Evolutionary conservation across 1,140 invertebrate species (phyloP), one percentile per base, ranked within the genome.

Genomic region (Drosophila quadrilineata): DNA sequence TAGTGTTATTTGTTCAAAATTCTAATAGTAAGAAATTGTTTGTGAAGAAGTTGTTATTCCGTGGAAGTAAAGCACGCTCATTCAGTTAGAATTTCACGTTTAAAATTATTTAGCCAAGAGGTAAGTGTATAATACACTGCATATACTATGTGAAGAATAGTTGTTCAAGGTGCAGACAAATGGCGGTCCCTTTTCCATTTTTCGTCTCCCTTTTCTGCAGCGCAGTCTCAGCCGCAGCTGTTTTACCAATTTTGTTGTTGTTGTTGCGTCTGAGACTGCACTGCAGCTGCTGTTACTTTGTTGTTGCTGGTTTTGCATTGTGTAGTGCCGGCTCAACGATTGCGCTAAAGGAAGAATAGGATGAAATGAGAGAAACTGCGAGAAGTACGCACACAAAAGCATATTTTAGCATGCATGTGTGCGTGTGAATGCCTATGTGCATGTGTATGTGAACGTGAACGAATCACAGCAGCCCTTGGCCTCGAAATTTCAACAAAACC

Each of bases 191-290:
- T 17, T 17, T n/a, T 21, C 14, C 21, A 9, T 19, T 8, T 10
- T 38, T 14, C 6, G 17, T 29, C 35, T 19, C 9, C 40, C 9
- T 16, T 31, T 29, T 16, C 57, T 53, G 38, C 46, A 52, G 26
- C 53, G 31, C 45, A 60, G 29, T 4, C 16, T 10, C 14, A 14
- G 6, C 36, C 29, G 77, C 77, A 82, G 77, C 77, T 82, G 77
- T 82, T 84, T n/a, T n/a, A n/a, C n/a, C n/a, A n/a, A 41, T 59
- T 64, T 72, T 68, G 63, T 67, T 67, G 70, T 40, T 73, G 70
- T 14, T 53, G 50, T n/a, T 17, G 17, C 17, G 19, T 17, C 10
- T 4, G 19, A 14, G 2, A 3, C 16, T 6, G 19, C 36, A n/a
- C n/a, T n/a, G n/a, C n/a, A n/a, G 41, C 41, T 45, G 14, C 2